A percentile compares a stretch with the other conserved stretches of the same genome.
Evolutionary conservation across 2,113 vertebrate species (phyloP).

Genomic region (Nothocercus nigrocapillus): DNA sequence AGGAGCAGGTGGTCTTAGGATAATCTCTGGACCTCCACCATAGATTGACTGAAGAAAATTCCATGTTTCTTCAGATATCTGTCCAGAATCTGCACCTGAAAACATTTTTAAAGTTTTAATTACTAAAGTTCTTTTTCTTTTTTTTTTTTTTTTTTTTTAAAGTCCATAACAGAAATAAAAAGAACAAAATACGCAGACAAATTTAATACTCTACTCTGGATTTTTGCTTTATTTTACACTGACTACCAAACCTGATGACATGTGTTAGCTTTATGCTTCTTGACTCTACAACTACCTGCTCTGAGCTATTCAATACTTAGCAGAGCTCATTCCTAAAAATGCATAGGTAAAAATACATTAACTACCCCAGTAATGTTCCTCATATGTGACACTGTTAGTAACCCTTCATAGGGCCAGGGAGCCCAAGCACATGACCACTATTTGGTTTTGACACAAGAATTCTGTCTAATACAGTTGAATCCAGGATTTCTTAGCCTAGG

Average conservation of each 20-base stretch:
- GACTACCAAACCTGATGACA: background rate
- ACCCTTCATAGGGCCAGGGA: background rate
- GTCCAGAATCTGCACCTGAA: conserved; percentile 96
- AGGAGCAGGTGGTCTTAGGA: conserved; percentile 87
- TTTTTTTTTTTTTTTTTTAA: background rate
- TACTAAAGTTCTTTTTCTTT: background rate
- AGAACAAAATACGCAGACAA: background rate
- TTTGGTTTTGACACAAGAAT: background rate
- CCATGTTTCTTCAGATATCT: conserved; percentile 99
- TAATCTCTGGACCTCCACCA: conserved; percentile 93
- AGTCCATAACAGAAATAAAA: background rate
- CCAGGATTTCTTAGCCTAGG: background rate
- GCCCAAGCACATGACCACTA: background rate
- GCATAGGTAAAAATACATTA: background rate
- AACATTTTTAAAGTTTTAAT: background rate
- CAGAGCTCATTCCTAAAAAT: background rate
- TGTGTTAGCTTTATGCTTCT: background rate
- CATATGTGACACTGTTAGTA: background rate
- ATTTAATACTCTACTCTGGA: background rate
- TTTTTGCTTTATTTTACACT: background rate
- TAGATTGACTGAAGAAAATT: conserved; percentile 95
- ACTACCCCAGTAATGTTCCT: background rate
- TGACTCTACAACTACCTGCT: background rate
- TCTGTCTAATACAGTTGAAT: background rate
- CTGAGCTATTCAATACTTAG: background rate